These are phyloP conservation scores for Phyllotreta striolata DNA, from an alignment of 2,888 invertebrate genomes.

Conservation along the genomic window DNA sequence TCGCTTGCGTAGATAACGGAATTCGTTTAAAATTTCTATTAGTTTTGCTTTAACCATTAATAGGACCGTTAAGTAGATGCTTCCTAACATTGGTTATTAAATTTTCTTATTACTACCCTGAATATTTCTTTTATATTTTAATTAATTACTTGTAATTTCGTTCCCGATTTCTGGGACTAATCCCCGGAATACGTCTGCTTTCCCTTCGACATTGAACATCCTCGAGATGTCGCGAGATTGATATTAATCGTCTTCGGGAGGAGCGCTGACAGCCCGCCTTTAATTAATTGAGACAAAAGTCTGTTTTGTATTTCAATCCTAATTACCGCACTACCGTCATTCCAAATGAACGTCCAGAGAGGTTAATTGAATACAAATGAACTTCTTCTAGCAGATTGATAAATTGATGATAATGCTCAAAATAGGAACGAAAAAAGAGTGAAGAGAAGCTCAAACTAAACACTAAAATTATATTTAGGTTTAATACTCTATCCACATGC, in stretches of 20 bases:
- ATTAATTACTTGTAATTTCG: too few species aligned
- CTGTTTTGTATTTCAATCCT: conserved; percentile 21
- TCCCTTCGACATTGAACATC: conserved; percentile 12
- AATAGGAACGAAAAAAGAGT: too few species aligned
- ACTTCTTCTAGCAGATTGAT: conserved; percentile 1
- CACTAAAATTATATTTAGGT: too few species aligned
- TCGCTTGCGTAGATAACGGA: too few species aligned
- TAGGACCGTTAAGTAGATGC: too few species aligned
- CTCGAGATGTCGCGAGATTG: conserved; percentile 24
- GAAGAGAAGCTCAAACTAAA: too few species aligned
- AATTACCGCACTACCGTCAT: neutral
- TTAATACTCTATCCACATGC: too few species aligned
- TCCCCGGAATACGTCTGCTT: conserved; percentile 1
- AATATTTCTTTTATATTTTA: too few species aligned
- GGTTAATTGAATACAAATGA: conserved; percentile 25
- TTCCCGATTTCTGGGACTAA: neutral
- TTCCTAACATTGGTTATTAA: neutral
- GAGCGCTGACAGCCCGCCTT: conserved; percentile 31
- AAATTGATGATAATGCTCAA: neutral
- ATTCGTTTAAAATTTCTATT: too few species aligned
- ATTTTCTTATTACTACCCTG: neutral
- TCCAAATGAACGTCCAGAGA: neutral
- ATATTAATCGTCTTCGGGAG: conserved; percentile 34
- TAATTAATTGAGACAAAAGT: conserved; percentile 36
- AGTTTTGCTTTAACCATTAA: too few species aligned